Evolutionary conservation across 2,113 vertebrate genomes (phyloP).

Genomic region (Micronisus gabar): DNA sequence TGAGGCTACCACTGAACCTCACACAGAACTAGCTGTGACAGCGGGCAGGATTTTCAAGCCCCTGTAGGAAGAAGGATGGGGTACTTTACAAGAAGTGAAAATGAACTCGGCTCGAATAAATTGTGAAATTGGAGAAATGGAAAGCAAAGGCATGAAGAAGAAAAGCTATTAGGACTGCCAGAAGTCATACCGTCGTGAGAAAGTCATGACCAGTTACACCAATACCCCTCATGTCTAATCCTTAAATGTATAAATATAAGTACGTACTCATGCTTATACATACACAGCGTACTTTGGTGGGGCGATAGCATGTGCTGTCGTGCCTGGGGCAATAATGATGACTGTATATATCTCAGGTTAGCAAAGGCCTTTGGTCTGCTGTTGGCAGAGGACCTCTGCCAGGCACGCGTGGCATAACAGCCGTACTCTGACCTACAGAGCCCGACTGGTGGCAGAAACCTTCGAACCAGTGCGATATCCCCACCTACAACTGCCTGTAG

Average conservation of each 20-base stretch:
- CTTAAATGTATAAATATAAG: neutral
- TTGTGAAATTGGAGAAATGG: neutral
- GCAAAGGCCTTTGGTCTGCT: neutral
- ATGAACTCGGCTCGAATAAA: neutral
- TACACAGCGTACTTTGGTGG: accelerated
- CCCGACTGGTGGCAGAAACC: accelerated
- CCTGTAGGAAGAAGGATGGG: neutral
- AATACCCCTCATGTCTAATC: neutral
- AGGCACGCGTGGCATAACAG: accelerated
- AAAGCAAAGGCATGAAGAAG: neutral
- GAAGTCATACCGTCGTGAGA: neutral
- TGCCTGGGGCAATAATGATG: accelerated
- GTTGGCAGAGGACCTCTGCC: neutral
- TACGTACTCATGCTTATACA: neutral
- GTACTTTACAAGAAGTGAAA: neutral
- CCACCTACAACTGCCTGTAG: neutral
- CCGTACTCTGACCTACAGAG: neutral
- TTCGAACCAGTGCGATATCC: neutral
- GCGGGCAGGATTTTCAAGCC: neutral
- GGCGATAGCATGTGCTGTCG: accelerated
- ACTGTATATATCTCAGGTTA: neutral
- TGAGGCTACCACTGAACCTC: neutral
- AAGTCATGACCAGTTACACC: neutral
- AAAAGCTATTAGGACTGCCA: neutral
- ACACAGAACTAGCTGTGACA: neutral